These are phyloP conservation scores for Drosophila nebulosa DNA, from an alignment of 1,140 invertebrate species.

Conservation along the genomic window DNA sequence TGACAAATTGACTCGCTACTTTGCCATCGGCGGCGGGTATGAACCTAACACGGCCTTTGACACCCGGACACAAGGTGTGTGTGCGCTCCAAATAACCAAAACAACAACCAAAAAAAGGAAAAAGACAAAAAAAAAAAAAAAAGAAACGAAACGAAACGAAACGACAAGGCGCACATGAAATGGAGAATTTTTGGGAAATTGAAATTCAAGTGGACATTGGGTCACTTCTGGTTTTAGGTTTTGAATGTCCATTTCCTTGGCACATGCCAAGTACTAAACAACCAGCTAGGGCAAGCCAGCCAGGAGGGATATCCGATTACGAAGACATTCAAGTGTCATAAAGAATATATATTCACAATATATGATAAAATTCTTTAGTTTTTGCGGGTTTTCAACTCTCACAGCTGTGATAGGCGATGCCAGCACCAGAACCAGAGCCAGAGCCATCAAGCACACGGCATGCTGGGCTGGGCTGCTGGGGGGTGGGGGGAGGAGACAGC, in stretches of 20 bases:
- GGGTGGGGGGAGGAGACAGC: constrained; percentile 9
- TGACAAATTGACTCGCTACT: constrained; percentile 71
- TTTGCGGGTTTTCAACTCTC: constrained; percentile 24
- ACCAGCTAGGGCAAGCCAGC: not conserved
- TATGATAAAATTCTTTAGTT: not conserved
- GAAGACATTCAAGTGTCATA: constrained; percentile 52
- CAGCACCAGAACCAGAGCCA: no score
- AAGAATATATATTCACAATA: constrained; percentile 1
- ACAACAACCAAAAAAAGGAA: constrained; percentile 7
- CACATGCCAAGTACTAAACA: constrained; percentile 69
- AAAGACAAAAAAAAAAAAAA: constrained; percentile 7
- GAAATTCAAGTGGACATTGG: constrained; percentile 69
- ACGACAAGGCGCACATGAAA: not conserved
- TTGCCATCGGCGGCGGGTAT: constrained; percentile 57
- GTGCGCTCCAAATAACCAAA: constrained; percentile 14
- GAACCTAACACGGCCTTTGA: constrained; percentile 65
- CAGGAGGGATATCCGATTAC: constrained; percentile 56
- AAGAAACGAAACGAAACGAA: not conserved
- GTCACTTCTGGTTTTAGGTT: constrained; percentile 68
- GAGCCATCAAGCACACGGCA: constrained; percentile 51
- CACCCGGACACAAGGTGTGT: constrained; percentile 33
- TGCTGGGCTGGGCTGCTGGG: not conserved
- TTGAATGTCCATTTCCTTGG: constrained; percentile 71
- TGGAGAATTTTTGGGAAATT: constrained; percentile 46
- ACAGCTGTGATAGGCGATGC: constrained; percentile 49